Conservation (phyloP, 2,888 invertebrate species). For the Cryptophagus acutangulus region DNA sequence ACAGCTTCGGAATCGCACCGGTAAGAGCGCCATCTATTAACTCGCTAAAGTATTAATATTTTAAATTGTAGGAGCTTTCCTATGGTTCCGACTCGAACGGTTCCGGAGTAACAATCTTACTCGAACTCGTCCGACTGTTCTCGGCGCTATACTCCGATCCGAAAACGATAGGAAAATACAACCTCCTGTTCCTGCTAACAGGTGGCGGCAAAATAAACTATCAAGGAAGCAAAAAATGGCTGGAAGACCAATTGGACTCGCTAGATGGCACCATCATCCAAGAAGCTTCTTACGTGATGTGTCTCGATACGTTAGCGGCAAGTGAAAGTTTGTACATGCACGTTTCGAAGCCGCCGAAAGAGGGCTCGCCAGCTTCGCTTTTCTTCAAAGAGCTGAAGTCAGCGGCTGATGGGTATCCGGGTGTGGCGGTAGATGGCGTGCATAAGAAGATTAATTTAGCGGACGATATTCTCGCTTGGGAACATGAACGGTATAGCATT, state of each 20-base stretch:
- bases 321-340: slow-evolving; percentile 74
- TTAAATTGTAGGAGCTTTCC: slow-evolving; percentile 67
- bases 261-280: slow-evolving; percentile 66
- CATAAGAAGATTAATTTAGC: slow-evolving; percentile 98
- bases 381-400: slow-evolving; percentile 62
- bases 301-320: slow-evolving; percentile 75
- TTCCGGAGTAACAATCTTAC: slow-evolving; percentile 79
- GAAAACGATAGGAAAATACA: slow-evolving; percentile 67
- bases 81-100: slow-evolving; percentile 90
- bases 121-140: slow-evolving; percentile 84
- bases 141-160: slow-evolving; percentile 76
- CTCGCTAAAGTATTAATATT: background rate
- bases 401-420: slow-evolving; percentile 48
- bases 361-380: slow-evolving; percentile 69
- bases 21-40: slow-evolving; percentile 52
- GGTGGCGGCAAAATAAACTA: slow-evolving; percentile 92
- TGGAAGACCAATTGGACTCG: slow-evolving; percentile 86
- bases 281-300: slow-evolving; percentile 86
- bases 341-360: slow-evolving; percentile 92
- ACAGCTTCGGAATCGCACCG: slow-evolving; percentile 83
- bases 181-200: slow-evolving; percentile 81
- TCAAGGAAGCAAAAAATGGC: slow-evolving; percentile 92
- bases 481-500: slow-evolving; percentile 94
- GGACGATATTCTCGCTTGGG: slow-evolving; percentile 89
- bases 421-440: slow-evolving; percentile 59